Evolutionary conservation across 1,140 invertebrate species (phyloP).

Genomic region (Trichonephila inaurata): DNA sequence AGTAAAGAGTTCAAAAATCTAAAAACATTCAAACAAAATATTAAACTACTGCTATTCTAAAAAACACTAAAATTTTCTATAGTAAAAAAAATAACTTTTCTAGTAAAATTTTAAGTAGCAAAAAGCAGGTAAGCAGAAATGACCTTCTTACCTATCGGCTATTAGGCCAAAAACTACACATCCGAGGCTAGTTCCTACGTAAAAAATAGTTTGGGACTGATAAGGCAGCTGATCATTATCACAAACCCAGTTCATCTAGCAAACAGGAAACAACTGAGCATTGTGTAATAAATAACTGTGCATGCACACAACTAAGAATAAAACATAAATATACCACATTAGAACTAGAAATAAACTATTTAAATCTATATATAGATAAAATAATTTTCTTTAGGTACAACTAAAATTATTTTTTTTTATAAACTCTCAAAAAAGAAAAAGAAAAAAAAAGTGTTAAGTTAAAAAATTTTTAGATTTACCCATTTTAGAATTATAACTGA

Average conservation of each 20-base stretch:
- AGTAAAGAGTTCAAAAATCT: neutral
- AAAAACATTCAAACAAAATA: neutral
- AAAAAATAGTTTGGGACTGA: conserved; percentile 74
- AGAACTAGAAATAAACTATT: too few species aligned
- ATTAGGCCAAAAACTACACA: conserved; percentile 75
- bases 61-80: neutral
- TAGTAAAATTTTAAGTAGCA: too few species aligned
- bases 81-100: neutral
- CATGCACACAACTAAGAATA: conserved; percentile 37
- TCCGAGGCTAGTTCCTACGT: conserved; percentile 76
- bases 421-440: too few species aligned
- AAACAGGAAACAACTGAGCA: conserved; percentile 24
- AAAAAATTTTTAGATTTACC: too few species aligned
- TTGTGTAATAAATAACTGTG: conserved; percentile 22
- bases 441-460: too few species aligned
- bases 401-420: too few species aligned
- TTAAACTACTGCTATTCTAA: neutral
- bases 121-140: neutral
- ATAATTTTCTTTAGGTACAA: too few species aligned
- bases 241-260: conserved; percentile 77
- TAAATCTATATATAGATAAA: too few species aligned
- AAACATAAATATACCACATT: too few species aligned
- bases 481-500: too few species aligned
- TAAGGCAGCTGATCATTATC: conserved; percentile 72
- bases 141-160: conserved; percentile 74